phyloP scores from a whole-genome alignment of 2,888 invertebrate genomes.

The Mythimna impura region DNA sequence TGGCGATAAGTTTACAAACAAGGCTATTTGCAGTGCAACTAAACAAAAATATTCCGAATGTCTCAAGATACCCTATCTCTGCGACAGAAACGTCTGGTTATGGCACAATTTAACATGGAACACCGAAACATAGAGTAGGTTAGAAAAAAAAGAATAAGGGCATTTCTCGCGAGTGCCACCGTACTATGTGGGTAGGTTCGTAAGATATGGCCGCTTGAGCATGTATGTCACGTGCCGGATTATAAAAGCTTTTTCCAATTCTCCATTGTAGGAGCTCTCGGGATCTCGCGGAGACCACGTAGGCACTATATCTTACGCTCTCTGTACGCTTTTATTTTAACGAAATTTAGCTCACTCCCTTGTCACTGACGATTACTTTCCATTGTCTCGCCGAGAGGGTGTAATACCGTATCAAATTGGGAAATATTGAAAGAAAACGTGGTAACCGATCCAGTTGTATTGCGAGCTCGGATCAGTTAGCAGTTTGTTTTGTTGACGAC shows the following conservation, averaged over 20 bases:
- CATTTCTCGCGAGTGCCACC: constrained; percentile 57
- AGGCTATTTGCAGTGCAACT: constrained; percentile 12
- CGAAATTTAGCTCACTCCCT: constrained; percentile 88
- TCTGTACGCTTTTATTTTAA: constrained; percentile 90
- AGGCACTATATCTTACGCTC: constrained; percentile 89
- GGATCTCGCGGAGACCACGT: constrained; percentile 88
- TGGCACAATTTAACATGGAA: constrained; percentile 61
- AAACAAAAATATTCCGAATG: constrained; percentile 21
- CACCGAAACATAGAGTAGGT: constrained; percentile 71
- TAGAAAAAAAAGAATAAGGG: constrained; percentile 75
- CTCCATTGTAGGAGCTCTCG: constrained; percentile 87
- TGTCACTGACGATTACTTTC: constrained; percentile 89
- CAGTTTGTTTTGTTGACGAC: constrained; percentile 56
- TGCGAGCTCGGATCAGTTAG: constrained; percentile 70
- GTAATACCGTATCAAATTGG: constrained; percentile 87
- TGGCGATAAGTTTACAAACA: constrained; percentile 33
- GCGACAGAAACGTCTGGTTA: constrained; percentile 48
- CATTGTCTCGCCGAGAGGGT: constrained; percentile 84
- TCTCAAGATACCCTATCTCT: constrained; percentile 16
- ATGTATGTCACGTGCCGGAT: constrained; percentile 90
- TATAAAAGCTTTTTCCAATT: constrained; percentile 91
- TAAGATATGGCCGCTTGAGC: constrained; percentile 80
- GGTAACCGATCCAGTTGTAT: constrained; percentile 82
- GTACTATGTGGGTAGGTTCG: constrained; percentile 69
- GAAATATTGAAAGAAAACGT: constrained; percentile 89